Base-by-base conservation (phyloP, 2,113 vertebrate genomes). In the Craseonycteris thonglongyai region DNA sequence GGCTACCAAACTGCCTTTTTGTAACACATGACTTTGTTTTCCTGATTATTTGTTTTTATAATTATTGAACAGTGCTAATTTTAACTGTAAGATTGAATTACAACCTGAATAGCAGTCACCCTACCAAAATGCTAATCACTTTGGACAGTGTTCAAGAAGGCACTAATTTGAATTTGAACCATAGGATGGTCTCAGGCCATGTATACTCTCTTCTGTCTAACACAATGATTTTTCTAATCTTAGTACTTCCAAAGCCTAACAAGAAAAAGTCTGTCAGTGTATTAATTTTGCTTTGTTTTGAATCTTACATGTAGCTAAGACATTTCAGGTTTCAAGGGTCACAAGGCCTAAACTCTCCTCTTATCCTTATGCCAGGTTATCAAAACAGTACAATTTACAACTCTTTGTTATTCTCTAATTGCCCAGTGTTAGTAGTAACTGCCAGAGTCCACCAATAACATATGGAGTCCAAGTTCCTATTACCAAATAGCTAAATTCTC, bases 61-160 rank as follows among this genome's bases (percentile, higher is more conserved):
- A 56, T 95, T 95, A 78, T 3, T 56, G 81, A 71, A 45, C 63
- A 38, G n/a, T 58, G 9, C 71, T 75, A 83, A 93, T 83, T 96
- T 88, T 88, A 87, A 49, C 49, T 79, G 90, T 75, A 91, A 94
- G 78, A 86, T 24, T 68, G 59, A 51, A 94, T 82, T 42, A 45
- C 38, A 91, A 95, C 19, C 95, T 69, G 95, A 61, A 81, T 30
- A 78, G 69, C 35, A 93, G 21, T 14, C 65, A 82, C 15, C 28
- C 38, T 93, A 66, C 93, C 91, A 81, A 97, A 96, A 97, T 56
- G 42, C 42, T 91, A 96, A 95, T 69, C 93, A 54, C 18, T 84
- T 63, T 1, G 0, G 47, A 94, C 92, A 42, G 66, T 87, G 26
- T 16, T 33, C 91, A 9, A 85, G 56, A 71, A 92, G 79, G 18